Percentiles rank a stretch among this genome's conserved stretches.
Evolutionary conservation across 2,888 invertebrate genomes (phyloP).

Genomic region (Cactoblastis cactorum): DNA sequence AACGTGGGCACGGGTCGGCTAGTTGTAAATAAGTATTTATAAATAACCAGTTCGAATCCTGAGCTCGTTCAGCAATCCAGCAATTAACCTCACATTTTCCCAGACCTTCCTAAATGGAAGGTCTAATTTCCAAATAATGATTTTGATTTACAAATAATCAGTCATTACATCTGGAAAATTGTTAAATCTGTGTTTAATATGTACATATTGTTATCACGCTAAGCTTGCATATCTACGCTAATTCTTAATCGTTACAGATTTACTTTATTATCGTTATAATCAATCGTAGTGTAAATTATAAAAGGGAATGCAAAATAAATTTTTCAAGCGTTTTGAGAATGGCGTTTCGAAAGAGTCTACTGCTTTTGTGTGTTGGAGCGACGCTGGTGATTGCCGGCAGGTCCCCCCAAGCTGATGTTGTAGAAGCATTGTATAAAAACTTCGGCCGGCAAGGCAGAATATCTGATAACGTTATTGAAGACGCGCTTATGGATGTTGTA

Average conservation of each 20-base stretch:
- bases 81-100: no score
- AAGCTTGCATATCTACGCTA: not conserved
- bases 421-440: constrained; percentile 35
- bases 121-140: no score
- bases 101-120: no score
- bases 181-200: not conserved
- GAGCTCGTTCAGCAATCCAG: no score
- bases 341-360: constrained; percentile 13
- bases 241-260: constrained; percentile 1
- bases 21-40: no score
- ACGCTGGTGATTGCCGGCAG: constrained; percentile 27
- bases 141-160: not conserved
- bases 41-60: no score
- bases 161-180: not conserved
- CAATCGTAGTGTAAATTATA: not conserved
- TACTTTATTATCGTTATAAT: constrained; percentile 1
- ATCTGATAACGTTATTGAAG: constrained; percentile 54
- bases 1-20: no score
- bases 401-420: constrained; percentile 40
- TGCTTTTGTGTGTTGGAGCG: constrained; percentile 26
- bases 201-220: not conserved
- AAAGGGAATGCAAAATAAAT: constrained; percentile 7
- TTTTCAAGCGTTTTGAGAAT: not conserved
- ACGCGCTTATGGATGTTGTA: constrained; percentile 59
- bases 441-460: constrained; percentile 28